These are phyloP conservation scores for Caenorhabditis drosophilae DNA, from an alignment of 2,888 invertebrate species.

Conservation along the genomic window DNA sequence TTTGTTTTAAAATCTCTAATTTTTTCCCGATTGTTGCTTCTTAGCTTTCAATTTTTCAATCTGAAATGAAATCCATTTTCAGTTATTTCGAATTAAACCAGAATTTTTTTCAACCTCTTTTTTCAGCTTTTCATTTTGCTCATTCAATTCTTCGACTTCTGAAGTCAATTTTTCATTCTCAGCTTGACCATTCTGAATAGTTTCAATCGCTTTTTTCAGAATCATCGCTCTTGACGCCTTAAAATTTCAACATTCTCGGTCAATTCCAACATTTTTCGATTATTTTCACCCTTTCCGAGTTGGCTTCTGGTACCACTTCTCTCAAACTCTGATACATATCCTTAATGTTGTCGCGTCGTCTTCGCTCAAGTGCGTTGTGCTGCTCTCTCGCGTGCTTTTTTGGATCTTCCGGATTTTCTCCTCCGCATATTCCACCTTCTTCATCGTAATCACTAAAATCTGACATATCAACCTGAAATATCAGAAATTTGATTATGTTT, in stretches of 20 bases:
- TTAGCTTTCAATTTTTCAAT: conserved; percentile 28
- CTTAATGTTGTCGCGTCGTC: conserved; percentile 66
- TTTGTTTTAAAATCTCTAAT: too few relatives aligned
- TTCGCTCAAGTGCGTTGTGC: conserved; percentile 64
- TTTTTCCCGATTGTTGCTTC: conserved; percentile 1
- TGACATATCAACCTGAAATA: conserved; percentile 20
- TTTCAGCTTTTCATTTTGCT: conserved; percentile 32
- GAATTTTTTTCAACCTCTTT: conserved; percentile 25
- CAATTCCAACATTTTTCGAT: background rate
- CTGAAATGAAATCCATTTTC: conserved; percentile 10
- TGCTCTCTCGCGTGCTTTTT: conserved; percentile 63
- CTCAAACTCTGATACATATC: conserved; percentile 62
- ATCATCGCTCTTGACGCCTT: conserved; percentile 65
- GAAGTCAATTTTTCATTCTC: conserved; percentile 26
- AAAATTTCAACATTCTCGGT: conserved; percentile 3
- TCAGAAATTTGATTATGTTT: background rate
- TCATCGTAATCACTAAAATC: conserved; percentile 31
- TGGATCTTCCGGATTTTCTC: conserved; percentile 20
- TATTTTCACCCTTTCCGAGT: conserved; percentile 51
- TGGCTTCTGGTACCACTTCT: conserved; percentile 60
- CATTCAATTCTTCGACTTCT: conserved; percentile 29
- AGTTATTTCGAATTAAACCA: background rate
- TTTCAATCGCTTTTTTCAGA: conserved; percentile 60
- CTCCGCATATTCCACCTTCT: background rate
- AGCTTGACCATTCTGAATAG: conserved; percentile 54